phyloP scores from a whole-genome alignment of 2,113 vertebrate species.

The Salvator merianae region DNA sequence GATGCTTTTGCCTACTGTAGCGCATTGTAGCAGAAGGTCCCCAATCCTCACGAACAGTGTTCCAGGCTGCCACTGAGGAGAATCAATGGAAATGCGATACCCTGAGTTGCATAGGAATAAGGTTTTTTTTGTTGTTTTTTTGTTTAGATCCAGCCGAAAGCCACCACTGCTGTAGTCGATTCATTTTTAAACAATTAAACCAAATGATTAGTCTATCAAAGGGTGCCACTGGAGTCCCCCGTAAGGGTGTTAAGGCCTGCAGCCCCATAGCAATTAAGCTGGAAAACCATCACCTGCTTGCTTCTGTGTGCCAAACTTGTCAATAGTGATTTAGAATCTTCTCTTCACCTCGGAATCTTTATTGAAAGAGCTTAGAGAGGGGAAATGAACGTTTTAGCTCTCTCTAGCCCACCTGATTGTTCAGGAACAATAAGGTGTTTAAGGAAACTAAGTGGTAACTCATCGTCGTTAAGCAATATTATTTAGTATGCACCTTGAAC shows the following conservation, averaged over 20 bases:
- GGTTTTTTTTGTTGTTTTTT: not conserved
- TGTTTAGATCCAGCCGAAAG: too few species aligned
- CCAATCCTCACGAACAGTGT: too few species aligned
- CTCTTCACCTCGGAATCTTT: not conserved
- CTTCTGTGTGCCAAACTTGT: not conserved
- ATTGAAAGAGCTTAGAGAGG: not conserved
- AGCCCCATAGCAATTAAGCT: not conserved
- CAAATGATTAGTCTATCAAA: not conserved
- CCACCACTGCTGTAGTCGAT: not conserved
- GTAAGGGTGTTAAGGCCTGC: not conserved
- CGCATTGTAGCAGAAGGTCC: not conserved
- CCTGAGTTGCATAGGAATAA: not conserved
- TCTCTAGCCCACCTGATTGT: not conserved
- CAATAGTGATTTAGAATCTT: not conserved
- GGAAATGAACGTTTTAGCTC: not conserved
- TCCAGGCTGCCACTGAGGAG: not conserved
- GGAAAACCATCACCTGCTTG: not conserved
- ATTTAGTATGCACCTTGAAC: not conserved
- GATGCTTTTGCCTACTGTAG: not conserved
- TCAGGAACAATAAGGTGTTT: not conserved
- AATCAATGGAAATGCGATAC: not conserved
- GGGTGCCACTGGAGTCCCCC: not conserved
- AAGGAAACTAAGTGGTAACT: not conserved
- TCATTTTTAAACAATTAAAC: not conserved
- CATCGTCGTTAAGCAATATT: constrained; percentile 9